Evolutionary conservation across 2,113 vertebrate genomes (phyloP).

Genomic region (Prietella phreatophila): DNA sequence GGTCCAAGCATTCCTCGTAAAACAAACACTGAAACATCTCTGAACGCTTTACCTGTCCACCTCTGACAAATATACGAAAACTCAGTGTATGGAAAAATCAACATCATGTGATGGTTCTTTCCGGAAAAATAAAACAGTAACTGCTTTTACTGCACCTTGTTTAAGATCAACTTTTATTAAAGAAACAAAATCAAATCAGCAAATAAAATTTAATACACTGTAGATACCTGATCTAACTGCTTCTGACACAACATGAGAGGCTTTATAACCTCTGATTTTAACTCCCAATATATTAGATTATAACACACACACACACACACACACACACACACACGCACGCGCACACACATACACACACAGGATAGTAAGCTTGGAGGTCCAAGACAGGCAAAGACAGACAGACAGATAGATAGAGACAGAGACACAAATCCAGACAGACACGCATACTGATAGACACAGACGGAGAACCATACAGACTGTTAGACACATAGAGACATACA

Average conservation of each 20-base stretch:
- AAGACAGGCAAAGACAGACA: slow-evolving; percentile 71
- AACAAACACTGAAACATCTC: slow-evolving; percentile 65
- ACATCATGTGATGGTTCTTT: background rate
- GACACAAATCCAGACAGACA: slow-evolving; percentile 28
- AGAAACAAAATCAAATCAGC: slow-evolving; percentile 48
- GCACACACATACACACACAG: slow-evolving; percentile 68
- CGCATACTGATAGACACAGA: background rate
- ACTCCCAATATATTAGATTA: too few relatives aligned
- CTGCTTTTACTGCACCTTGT: background rate
- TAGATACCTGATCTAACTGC: slow-evolving; percentile 13
- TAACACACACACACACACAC: slow-evolving; percentile 67
- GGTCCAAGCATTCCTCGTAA: slow-evolving; percentile 56
- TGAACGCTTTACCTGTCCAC: slow-evolving; percentile 69
- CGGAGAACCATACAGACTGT: background rate
- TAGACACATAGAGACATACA: background rate
- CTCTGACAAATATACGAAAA: slow-evolving; percentile 25
- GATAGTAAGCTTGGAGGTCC: background rate
- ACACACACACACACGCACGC: slow-evolving; percentile 66
- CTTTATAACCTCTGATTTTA: background rate
- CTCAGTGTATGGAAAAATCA: slow-evolving; percentile 12
- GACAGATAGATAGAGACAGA: slow-evolving; percentile 51
- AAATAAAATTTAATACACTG: slow-evolving; percentile 58
- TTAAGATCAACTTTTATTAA: slow-evolving; percentile 46
- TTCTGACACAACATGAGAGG: slow-evolving; percentile 53
- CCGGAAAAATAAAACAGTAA: background rate